Conservation (phyloP, 2,113 vertebrate genomes). For the Alces alces region DNA sequence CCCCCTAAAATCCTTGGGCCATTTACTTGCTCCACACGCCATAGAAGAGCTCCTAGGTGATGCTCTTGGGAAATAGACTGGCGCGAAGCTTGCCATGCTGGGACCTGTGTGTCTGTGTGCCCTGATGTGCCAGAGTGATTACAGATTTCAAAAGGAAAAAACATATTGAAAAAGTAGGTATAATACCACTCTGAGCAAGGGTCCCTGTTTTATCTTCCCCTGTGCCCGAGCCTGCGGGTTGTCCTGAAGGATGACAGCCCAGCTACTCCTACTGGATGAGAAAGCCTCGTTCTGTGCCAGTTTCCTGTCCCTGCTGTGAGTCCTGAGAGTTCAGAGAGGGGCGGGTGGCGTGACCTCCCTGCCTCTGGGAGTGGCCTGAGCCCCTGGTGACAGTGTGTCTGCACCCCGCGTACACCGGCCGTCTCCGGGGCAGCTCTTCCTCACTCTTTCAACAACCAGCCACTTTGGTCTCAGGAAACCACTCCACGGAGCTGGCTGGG, state of each 20-base stretch:
- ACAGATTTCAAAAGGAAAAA: conserved; percentile 29
- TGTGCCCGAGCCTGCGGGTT: not conserved
- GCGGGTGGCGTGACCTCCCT: conserved; percentile 48
- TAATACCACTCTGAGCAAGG: not conserved
- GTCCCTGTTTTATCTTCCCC: not conserved
- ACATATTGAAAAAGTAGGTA: conserved; percentile 25
- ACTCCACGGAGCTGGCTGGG: conserved; percentile 81
- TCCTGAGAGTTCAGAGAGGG: not conserved
- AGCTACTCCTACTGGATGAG: not conserved
- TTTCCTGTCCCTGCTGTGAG: conserved; percentile 68
- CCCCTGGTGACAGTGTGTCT: conserved; percentile 78
- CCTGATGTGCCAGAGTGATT: not conserved
- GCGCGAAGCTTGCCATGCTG: not conserved
- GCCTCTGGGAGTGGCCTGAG: conserved; percentile 58
- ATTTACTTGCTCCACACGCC: conserved; percentile 24
- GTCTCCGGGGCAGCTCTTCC: conserved; percentile 75
- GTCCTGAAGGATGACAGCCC: not conserved
- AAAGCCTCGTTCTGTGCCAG: conserved; percentile 31
- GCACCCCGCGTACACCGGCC: conserved; percentile 38
- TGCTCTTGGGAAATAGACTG: conserved; percentile 50
- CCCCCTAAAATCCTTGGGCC: conserved; percentile 63
- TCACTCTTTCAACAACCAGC: conserved; percentile 77
- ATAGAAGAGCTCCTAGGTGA: conserved; percentile 44
- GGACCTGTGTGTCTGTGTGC: not conserved
- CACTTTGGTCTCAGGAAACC: conserved; percentile 82